phyloP scores from a whole-genome alignment of 2,888 invertebrate species.

The Hypsopygia costalis region DNA sequence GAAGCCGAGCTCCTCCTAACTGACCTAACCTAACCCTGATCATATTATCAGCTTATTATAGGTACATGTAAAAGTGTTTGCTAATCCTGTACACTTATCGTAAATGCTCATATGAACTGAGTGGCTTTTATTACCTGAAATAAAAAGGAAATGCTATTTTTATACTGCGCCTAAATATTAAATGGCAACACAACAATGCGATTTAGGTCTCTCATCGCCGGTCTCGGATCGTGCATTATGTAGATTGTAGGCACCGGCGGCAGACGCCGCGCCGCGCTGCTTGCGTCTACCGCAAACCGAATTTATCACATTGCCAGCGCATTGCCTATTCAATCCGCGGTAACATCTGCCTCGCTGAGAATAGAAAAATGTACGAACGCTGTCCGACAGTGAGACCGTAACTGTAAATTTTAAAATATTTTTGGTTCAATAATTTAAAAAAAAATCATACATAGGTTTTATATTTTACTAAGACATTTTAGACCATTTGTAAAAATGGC shows the following conservation, averaged over 20 bases:
- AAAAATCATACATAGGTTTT: no score
- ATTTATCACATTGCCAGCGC: constrained; percentile 72
- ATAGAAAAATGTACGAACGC: constrained; percentile 38
- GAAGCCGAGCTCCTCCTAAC: no score
- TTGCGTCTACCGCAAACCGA: constrained; percentile 58
- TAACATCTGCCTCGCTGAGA: constrained; percentile 60
- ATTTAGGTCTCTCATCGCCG: constrained; percentile 26
- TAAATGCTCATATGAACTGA: no score
- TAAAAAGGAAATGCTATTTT: no score
- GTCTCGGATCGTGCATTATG: constrained; percentile 57
- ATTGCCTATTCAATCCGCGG: constrained; percentile 72
- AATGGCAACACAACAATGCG: constrained; percentile 6
- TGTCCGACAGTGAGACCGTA: constrained; percentile 10
- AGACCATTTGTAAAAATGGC: no score
- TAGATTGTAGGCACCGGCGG: constrained; percentile 48
- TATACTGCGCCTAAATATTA: not conserved
- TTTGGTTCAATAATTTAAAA: no score
- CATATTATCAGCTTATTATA: no score
- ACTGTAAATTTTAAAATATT: not conserved
- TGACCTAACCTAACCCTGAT: no score
- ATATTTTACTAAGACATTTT: no score
- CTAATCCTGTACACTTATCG: no score
- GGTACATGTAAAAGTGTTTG: no score
- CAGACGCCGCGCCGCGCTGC: constrained; percentile 32
- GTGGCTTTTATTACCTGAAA: no score